These are phyloP conservation scores for Chelonus insularis DNA, from an alignment of 1,140 invertebrate genomes.

Conservation along the genomic window DNA sequence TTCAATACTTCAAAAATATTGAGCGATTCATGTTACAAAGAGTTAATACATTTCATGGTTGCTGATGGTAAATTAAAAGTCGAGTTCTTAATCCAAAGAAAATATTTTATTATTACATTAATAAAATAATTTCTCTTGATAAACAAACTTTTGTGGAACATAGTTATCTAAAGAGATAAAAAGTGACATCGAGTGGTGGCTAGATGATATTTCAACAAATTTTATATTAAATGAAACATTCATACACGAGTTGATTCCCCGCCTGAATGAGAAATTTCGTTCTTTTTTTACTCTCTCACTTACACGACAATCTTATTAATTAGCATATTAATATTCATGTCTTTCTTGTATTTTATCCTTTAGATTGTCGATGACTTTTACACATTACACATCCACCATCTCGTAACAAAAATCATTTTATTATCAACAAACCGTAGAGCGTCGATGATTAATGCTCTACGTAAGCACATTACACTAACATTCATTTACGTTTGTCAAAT, in stretches of 20 bases:
- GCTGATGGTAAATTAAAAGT: too few relatives aligned
- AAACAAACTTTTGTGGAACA: too few relatives aligned
- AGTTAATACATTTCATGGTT: too few relatives aligned
- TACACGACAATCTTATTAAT: not conserved
- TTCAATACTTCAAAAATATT: too few relatives aligned
- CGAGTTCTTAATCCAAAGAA: too few relatives aligned
- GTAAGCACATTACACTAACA: constrained; percentile 12
- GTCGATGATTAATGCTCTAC: constrained; percentile 27
- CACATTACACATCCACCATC: constrained; percentile 26
- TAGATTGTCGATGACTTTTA: not conserved
- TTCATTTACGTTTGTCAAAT: constrained; percentile 17
- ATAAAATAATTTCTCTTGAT: too few relatives aligned
- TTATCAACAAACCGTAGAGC: constrained; percentile 42
- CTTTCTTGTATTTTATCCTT: not conserved
- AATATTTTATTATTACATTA: too few relatives aligned
- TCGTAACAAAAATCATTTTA: constrained; percentile 43
- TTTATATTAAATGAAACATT: not conserved
- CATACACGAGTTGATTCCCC: constrained; percentile 5
- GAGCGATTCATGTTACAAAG: too few relatives aligned
- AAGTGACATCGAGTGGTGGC: too few relatives aligned
- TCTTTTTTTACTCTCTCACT: not conserved
- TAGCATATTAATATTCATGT: not conserved
- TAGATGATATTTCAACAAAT: not conserved
- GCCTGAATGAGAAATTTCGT: not conserved
- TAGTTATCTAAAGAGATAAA: too few relatives aligned